Evolutionary conservation across 2,113 vertebrate genomes (phyloP).

Genomic region (Megalops atlanticus): DNA sequence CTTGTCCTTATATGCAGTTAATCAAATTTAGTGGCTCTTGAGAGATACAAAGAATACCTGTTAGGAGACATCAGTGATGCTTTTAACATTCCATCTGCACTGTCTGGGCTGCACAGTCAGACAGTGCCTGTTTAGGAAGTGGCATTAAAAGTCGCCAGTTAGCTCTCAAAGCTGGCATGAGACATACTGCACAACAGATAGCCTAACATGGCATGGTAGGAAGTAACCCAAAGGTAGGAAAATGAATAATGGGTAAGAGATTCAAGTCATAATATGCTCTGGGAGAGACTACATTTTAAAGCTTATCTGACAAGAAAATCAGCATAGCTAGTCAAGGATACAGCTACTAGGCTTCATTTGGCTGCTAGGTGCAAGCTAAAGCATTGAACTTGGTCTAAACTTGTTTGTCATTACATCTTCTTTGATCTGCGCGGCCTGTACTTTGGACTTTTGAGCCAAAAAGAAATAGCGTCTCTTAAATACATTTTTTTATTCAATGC

Average conservation of each 20-base stretch:
- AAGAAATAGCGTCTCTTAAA: not conserved
- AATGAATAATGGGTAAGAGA: not conserved
- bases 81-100: conserved; percentile 46
- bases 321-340: too few species aligned
- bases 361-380: too few species aligned
- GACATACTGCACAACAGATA: not conserved
- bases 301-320: too few species aligned
- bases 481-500: not conserved
- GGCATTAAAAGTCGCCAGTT: too few species aligned
- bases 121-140: not conserved
- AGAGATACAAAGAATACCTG: conserved; percentile 45
- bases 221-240: not conserved
- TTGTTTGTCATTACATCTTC: too few species aligned
- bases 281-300: too few species aligned
- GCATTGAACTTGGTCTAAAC: not conserved
- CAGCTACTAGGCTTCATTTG: too few species aligned
- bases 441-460: not conserved
- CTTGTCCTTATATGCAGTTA: conserved; percentile 35
- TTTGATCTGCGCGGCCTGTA: too few species aligned
- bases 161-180: not conserved
- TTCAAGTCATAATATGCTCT: too few species aligned
- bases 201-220: not conserved
- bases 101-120: not conserved
- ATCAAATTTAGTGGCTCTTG: conserved; percentile 60
- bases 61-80: conserved; percentile 35